Evolutionary conservation across 2,888 invertebrate genomes (phyloP), one percentile per base, ranked within the genome.

Genomic region (Yponomeuta evonymella): DNA sequence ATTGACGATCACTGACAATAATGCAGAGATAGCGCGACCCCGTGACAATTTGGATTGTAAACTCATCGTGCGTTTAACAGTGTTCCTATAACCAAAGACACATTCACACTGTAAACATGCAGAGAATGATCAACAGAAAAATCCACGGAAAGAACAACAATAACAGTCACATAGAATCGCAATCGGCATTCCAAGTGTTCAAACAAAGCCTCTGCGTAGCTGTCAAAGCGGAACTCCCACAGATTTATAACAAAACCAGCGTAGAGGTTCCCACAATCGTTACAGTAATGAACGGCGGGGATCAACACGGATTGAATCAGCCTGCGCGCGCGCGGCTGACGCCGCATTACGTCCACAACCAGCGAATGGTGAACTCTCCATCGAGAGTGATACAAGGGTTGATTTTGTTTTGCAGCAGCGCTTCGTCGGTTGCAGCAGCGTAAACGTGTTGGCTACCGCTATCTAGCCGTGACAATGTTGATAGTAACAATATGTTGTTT

Each of bases 221-320:
- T 79, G 84, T 87, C 86, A 87, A 85, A 90, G 86, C 79, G 85
- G 83, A 86, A 89, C 90, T 90, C 91, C 88, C 91, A 90, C 88
- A 86, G 87, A 88, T 87, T 89, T 86, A 84, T 85, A 87, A 87
- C 85, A 89, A 88, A 87, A 87, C 89, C 85, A 83, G 80, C 84
- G 84, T 83, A 80, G 81, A 87, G 86, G 88, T 90, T 92, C 91
- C 92, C 91, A 92, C 91, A 91, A 87, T 84, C 85, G 81, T 81
- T 81, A 79, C 79, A 80, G 83, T 83, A 84, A 84, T 86, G 81
- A 87, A 83, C 77, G 79, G 79, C 78, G 80, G 85, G 86, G 89
- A 88, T 88, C 84, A 88, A 82, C 82, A 76, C 80, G 83, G 84
- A 88, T 86, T 87, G 86, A 81, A 83, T 83, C 84, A 83, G 84